Conservation (phyloP, 2,113 vertebrate species). For the Catharus fuscescens region DNA sequence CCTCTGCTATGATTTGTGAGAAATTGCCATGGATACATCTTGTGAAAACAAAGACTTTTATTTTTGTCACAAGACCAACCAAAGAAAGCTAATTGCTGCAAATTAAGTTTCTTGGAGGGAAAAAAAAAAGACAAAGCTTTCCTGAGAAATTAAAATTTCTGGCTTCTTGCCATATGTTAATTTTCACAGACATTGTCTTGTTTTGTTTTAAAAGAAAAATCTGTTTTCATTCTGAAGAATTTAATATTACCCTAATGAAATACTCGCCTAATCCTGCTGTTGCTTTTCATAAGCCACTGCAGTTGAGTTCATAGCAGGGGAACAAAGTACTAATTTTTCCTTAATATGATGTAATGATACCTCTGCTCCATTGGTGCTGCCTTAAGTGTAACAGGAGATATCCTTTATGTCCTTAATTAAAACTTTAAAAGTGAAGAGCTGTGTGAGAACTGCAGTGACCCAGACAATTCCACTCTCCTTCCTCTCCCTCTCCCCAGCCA, state of each 20-base stretch:
- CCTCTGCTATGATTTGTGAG: not conserved
- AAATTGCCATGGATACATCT: not conserved
- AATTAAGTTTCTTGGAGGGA: not conserved
- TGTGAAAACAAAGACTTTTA: not conserved
- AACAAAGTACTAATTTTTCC: not conserved
- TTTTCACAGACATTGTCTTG: not conserved
- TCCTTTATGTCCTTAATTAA: constrained; percentile 5
- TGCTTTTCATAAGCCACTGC: not conserved
- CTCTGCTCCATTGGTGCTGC: not conserved
- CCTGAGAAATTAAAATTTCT: not conserved
- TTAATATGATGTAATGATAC: not conserved
- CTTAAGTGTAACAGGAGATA: not conserved
- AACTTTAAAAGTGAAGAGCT: not conserved
- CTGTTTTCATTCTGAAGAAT: not conserved
- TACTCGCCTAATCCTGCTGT: not conserved
- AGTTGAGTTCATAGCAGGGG: not conserved
- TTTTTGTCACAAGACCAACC: not conserved
- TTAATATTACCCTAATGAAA: not conserved
- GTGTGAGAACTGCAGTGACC: not conserved
- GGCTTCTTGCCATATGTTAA: not conserved
- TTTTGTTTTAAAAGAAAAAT: not conserved
- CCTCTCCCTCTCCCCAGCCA: not conserved
- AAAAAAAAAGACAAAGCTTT: not conserved
- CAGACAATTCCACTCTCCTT: not conserved
- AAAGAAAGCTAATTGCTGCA: not conserved